Evolutionary conservation across 2,888 invertebrate species (phyloP), one percentile per base, ranked within the genome.

Genomic region (Stegana nigrithorax): DNA sequence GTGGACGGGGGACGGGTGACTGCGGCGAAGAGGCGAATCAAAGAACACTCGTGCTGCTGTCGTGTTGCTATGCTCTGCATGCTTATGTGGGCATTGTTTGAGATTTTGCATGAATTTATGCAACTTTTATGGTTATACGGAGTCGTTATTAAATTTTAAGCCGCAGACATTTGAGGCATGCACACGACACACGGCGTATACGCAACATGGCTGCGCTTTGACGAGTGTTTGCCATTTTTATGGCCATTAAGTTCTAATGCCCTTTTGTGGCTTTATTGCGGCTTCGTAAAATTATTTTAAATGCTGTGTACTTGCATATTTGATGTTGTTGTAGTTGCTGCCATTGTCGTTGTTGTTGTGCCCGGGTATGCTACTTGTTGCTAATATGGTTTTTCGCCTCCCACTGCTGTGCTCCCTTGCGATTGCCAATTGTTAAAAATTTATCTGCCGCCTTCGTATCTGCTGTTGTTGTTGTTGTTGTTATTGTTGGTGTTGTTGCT

Each of bases 241-340:
- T 47, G 45, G 25, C 45, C 45, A 47, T 47, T 47, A 47, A 47
- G 23, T 47, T 47, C 23, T 47, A 47, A 47, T 47, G 45, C 23
- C 8, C 45, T 10, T 47, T 47, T 23, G 45, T 47, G 45, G 45
- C n/a, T 47, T 47, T 47, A 47, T 47, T 47, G 21, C 21, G 45
- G 45, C 12, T 47, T 47, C 45, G 45, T 47, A 23, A 47, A 47
- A 47, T 47, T 47, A 47, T 47, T 47, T 47, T 23, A 47, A 47
- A 47, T 47, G 45, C 45, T 12, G 23, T 17, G 45, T 47, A 23
- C 44, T n/a, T 19, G 44, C 17, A 44, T 44, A 17, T 17, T n/a
- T n/a, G n/a, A n/a, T 39, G 39, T 39, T 39, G 39, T 39, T 39
- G 39, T 39, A 39, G n/a, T 14, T 14, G n/a, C 10, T 14, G 39